Evolutionary conservation across 2,797 vertebrate species (phyloP).

Genomic region (Microtus agrestis): DNA sequence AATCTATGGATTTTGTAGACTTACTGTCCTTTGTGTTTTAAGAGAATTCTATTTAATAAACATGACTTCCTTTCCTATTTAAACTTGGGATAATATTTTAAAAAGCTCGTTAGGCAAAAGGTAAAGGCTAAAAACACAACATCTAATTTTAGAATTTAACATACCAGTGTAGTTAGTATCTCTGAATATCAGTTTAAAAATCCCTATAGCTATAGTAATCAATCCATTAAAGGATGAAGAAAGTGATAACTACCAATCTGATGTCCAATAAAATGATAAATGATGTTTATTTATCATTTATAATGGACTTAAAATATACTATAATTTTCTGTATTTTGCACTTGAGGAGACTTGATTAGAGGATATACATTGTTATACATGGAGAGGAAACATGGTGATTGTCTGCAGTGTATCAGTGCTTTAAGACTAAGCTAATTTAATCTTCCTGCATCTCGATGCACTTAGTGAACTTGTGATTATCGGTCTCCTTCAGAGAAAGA

Average conservation of each 20-base stretch:
- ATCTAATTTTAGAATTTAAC: background rate
- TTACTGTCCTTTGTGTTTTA: too few relatives aligned
- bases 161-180: background rate
- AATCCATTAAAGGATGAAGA: background rate
- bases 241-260: background rate
- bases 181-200: background rate
- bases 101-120: background rate
- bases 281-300: background rate
- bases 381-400: background rate
- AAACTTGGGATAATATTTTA: too few relatives aligned
- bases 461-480: background rate
- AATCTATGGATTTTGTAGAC: too few relatives aligned
- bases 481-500: background rate
- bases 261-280: background rate
- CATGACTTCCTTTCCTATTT: too few relatives aligned
- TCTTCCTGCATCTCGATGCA: background rate
- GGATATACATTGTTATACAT: background rate
- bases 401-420: too few relatives aligned
- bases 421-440: background rate
- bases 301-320: background rate
- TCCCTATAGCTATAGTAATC: background rate
- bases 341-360: conserved; percentile 1
- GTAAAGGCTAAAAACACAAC: background rate
- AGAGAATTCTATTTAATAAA: too few relatives aligned
- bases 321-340: background rate